Base-by-base conservation (phyloP, 2,797 vertebrate species). In the Hyperoplus immaculatus region DNA sequence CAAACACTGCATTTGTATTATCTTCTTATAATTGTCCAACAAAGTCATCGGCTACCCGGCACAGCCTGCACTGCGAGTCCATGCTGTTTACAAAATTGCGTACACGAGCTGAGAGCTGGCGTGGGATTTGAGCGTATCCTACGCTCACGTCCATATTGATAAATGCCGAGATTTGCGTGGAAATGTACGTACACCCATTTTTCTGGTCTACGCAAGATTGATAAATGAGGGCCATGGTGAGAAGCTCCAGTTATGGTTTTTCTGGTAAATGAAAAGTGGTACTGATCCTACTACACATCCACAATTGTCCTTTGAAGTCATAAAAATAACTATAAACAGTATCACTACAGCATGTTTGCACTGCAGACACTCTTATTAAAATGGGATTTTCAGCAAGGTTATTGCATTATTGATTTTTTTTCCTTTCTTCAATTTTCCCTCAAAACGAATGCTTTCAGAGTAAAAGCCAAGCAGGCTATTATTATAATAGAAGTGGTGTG, bases 371-470 rank as follows among this genome's bases (percentile, higher is more conserved):
- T 42, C 4, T 64, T 13, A 57, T 71, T 50, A 55, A 54, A 53
- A 71, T 13, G 18, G 9, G 29, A 62, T 53, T 56, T 70, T 78
- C 15, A 54, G 39, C 42, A 55, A 55, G 16, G 7, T 21, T 68
- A 4, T 29, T n/a, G 16, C 45, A 60, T 60, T 69, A 85, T 75
- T 71, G 46, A 67, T 63, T 65, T 56, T 59, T 10, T 9, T 6
- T 8, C 10, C 21, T 15, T 8, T 41, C 66, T 58, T n/a, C 39
- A 4, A 7, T 63, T 63, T 67, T 49, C 16, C 38, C 50, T 78
- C 42, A 4, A 42, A 74, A 66, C 15, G 61, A 68, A 80, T 36
- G 21, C 29, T 41, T 9, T 11, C 13, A 65, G 13, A 46, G 42
- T 49, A n/a, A 69, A 39, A 12, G 51, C 9, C 50, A 50, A 21